These are phyloP conservation scores for Syritta pipiens DNA, from an alignment of 2,888 invertebrate species.

Conservation along the genomic window DNA sequence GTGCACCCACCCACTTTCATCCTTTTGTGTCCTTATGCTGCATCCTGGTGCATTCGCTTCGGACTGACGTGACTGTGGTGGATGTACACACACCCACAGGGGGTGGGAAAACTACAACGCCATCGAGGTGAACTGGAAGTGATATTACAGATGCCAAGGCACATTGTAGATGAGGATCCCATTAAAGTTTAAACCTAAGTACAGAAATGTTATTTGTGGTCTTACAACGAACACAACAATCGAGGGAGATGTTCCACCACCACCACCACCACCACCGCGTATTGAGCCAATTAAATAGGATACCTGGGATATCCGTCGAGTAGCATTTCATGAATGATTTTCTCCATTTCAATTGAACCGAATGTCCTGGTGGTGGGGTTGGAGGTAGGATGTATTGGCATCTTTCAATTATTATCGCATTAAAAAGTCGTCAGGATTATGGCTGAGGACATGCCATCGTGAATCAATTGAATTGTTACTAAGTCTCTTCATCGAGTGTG, in stretches of 20 bases:
- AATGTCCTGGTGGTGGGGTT: neutral
- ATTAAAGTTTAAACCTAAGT: conserved; percentile 52
- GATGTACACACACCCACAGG: conserved; percentile 15
- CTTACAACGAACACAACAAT: conserved; percentile 20
- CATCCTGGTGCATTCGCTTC: conserved; percentile 36
- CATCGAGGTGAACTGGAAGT: conserved; percentile 42
- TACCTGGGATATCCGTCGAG: conserved; percentile 21
- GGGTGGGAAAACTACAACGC: conserved; percentile 40
- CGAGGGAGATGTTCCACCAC: neutral
- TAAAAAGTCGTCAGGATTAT: conserved; percentile 57
- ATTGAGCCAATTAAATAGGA: conserved; percentile 65
- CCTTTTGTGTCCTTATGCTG: neutral
- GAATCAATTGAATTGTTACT: conserved; percentile 40
- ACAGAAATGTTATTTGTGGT: conserved; percentile 50
- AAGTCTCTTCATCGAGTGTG: conserved; percentile 10
- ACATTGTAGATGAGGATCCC: conserved; percentile 50
- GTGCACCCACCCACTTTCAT: neutral
- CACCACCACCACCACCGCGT: conserved; percentile 14
- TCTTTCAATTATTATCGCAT: conserved; percentile 60
- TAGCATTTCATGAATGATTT: conserved; percentile 20
- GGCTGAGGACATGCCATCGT: conserved; percentile 30
- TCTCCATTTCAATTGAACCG: conserved; percentile 38
- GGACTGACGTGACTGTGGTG: conserved; percentile 41
- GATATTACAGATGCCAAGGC: conserved; percentile 60
- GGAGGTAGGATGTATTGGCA: conserved; percentile 1